phyloP scores from a whole-genome alignment of 2,113 vertebrate species.

The Steatornis caripensis region DNA sequence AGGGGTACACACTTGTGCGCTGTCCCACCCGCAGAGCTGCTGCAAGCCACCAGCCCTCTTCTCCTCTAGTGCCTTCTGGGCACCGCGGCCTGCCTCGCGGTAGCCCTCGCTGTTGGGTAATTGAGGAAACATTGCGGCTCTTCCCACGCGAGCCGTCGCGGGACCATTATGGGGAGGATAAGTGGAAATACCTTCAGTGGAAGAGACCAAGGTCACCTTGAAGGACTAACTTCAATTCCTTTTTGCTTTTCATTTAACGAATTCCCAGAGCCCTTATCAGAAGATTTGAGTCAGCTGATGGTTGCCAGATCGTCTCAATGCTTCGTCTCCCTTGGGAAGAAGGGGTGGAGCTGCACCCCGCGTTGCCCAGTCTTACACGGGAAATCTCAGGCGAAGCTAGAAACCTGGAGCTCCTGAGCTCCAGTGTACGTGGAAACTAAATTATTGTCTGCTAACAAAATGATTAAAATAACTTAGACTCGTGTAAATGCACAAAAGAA shows the following conservation, averaged over 20 bases:
- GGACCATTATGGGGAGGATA: not conserved
- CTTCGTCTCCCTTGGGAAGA: not conserved
- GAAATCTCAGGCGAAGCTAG: not conserved
- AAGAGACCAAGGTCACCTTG: not conserved
- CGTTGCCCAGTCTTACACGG: not conserved
- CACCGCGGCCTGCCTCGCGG: not conserved
- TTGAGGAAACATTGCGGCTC: rapidly evolving
- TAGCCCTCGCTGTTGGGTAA: not conserved
- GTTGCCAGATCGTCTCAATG: not conserved
- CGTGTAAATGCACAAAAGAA: not conserved
- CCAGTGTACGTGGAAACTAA: not conserved
- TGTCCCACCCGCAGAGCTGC: rapidly evolving
- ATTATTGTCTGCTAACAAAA: not conserved
- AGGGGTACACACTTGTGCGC: rapidly evolving
- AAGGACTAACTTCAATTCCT: not conserved
- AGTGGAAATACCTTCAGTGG: not conserved
- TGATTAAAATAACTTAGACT: not conserved
- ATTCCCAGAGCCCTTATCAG: not conserved
- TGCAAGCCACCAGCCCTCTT: rapidly evolving
- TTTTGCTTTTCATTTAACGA: not conserved
- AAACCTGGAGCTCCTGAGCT: not conserved
- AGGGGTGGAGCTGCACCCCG: not conserved
- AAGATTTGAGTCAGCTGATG: not conserved
- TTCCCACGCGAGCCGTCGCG: not conserved
- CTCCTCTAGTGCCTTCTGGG: not conserved